Evolutionary conservation across 2,888 invertebrate genomes (phyloP), one percentile per base, ranked within the genome.

Genomic region (Psylliodes chrysocephalus): DNA sequence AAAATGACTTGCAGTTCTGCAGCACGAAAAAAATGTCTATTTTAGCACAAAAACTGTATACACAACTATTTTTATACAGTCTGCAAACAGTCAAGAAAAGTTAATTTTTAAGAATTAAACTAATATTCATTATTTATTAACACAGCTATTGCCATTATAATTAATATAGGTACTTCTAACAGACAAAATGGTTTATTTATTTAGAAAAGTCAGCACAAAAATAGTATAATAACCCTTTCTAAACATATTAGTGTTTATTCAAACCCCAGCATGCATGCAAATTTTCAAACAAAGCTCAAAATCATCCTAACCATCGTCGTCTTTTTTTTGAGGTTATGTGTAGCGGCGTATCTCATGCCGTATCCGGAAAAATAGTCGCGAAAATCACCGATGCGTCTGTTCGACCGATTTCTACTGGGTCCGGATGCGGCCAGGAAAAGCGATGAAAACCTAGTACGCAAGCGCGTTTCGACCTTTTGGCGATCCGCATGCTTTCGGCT

Each of bases 341-440:
- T 2, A 12, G 42, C 8, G 14, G 14, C 17, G 14, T 3, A n/a
- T n/a, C n/a, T n/a, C n/a, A n/a, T n/a, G n/a, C n/a, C 14, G 14
- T 12, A 12, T n/a, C 47, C 47, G 47, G 25, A 22, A 47, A n/a
- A 47, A 47, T 15, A n/a, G n/a, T 22, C 47, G 69, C 66, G 71
- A 67, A 70, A 66, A 72, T 19, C 38, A 18, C 35, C 53, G 35
- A 19, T 22, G 17, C 53, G 12, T 3, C 19, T 35, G 19, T 53
- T 17, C 53, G 53, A 38, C 53, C 53, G 19, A 19, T 1, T 38
- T 53, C 53, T 53, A 53, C 53, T 53, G 53, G 53, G 38, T 38
- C 38, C 12, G 12, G 38, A 38, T 35, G 53, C 53, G 38, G 35
- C 53, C 19, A 12, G 38, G 53, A 38, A 53, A 53, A 38, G 17